phyloP scores from a whole-genome alignment of 2,113 vertebrate genomes.

The Sminthopsis crassicaudata region DNA sequence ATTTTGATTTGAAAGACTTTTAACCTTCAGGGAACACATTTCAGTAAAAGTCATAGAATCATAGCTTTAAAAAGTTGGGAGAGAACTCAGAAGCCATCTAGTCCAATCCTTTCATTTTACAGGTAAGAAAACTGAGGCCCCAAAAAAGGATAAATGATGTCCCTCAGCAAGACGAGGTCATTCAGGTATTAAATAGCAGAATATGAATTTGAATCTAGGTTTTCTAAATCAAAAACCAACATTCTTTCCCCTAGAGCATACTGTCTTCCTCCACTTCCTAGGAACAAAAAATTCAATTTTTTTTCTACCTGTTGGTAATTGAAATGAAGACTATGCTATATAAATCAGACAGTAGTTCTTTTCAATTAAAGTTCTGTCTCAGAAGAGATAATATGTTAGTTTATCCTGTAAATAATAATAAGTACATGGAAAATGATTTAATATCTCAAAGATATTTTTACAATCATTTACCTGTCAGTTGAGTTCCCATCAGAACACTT shows the following conservation, averaged over 20 bases:
- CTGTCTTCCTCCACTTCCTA: not conserved
- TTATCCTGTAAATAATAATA: not conserved
- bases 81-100: not conserved
- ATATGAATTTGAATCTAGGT: not conserved
- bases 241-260: not conserved
- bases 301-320: not conserved
- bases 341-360: not conserved
- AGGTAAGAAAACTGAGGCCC: not conserved
- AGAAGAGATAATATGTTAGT: not conserved
- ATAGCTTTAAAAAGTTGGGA: not conserved
- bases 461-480: slow-evolving; percentile 81
- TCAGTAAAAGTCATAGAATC: not conserved
- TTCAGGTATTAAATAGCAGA: not conserved
- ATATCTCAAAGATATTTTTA: fast-evolving
- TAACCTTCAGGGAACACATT: not conserved
- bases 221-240: not conserved
- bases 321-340: not conserved
- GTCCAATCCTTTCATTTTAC: not conserved
- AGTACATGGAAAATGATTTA: not conserved
- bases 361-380: not conserved
- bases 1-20: no score
- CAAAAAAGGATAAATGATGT: not conserved
- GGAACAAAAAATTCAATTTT: not conserved
- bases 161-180: not conserved
- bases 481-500: slow-evolving; percentile 68